Base-by-base conservation (phyloP, 2,113 vertebrate species). In the Sardina pilchardus region DNA sequence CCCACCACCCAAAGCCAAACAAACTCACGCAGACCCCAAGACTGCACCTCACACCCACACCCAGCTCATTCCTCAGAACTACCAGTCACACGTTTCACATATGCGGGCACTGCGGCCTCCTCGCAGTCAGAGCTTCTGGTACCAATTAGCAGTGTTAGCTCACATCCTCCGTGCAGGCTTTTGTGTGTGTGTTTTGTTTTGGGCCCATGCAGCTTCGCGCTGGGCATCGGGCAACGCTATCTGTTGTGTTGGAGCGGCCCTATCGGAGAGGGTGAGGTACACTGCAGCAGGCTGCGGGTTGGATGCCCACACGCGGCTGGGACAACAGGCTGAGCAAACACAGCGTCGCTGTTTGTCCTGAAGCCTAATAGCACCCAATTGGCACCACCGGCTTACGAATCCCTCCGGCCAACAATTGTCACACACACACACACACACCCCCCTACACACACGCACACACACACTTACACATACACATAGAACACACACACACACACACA, bases 131-230 rank as follows among this genome's bases (percentile, higher is more conserved):
- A 71, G 83, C 67, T 86, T 84, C 86, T 86, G 83, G 82, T 90
- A 88, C 82, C 86, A 86, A 88, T 91, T 87, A 89, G 82, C 80
- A 83, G 53, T 44, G 71, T 78, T 78, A 86, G 80, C 44, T 80
- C 81, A 84, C 56, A 80, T 89, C 84, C 88, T 78, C 71, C 5
- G 3, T 6, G 71, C 26, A 78, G 71, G 30, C 2, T 14, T 39
- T 78, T 78, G n/a, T n/a, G n/a, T 78, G 14, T 4, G 39, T 36
- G 1, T 78, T 16, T 39, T 34, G 2, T 34, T 34, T 78, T 16
- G 2, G 4, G 0, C 4, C 14, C 6, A 2, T 71, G 63, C 26
- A 17, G 71, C 16, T 78, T 78, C 10, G 5, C 30, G 6, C 34
- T 34, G 30, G 71, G 71, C 71, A 78, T 78, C 30, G 34, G 9